Conservation (phyloP, 2,888 invertebrate species). For the Perdita meconis region DNA sequence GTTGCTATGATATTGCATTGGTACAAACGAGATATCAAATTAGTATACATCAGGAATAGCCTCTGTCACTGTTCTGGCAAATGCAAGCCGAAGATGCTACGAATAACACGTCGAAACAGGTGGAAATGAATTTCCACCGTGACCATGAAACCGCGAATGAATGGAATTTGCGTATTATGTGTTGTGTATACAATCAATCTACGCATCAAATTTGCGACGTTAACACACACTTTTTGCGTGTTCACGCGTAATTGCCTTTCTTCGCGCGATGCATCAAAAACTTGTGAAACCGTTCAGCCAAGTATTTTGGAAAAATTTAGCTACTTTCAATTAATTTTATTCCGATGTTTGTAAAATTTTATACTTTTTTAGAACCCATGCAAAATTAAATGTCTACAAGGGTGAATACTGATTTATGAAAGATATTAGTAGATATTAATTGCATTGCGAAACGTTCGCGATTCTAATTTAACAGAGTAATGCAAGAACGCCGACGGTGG, state of each 20-base stretch:
- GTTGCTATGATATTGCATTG: not conserved
- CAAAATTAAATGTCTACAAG: too few species aligned
- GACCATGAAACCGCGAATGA: slow-evolving; percentile 50
- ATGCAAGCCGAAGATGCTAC: slow-evolving; percentile 19
- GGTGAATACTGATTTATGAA: too few species aligned
- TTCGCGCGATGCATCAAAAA: not conserved
- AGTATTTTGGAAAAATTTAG: too few species aligned
- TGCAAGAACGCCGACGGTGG: not conserved
- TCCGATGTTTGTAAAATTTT: too few species aligned
- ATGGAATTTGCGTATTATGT: slow-evolving; percentile 27
- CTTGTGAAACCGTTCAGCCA: too few species aligned
- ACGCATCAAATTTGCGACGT: slow-evolving; percentile 14
- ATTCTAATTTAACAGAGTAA: not conserved
- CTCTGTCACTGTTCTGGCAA: slow-evolving; percentile 8
- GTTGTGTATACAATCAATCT: not conserved
- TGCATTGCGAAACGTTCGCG: too few species aligned
- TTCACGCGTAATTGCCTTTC: not conserved
- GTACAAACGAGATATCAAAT: not conserved
- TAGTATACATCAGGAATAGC: not conserved
- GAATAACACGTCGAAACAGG: slow-evolving; percentile 34
- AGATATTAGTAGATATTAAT: too few species aligned
- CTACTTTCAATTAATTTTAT: too few species aligned
- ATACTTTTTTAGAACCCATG: too few species aligned
- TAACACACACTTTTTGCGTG: not conserved
- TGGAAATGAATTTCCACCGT: slow-evolving; percentile 23